A percentile compares a stretch with the other conserved stretches of the same genome.
Evolutionary conservation across 2,797 vertebrate genomes (phyloP).

Genomic region (Platalea minor): DNA sequence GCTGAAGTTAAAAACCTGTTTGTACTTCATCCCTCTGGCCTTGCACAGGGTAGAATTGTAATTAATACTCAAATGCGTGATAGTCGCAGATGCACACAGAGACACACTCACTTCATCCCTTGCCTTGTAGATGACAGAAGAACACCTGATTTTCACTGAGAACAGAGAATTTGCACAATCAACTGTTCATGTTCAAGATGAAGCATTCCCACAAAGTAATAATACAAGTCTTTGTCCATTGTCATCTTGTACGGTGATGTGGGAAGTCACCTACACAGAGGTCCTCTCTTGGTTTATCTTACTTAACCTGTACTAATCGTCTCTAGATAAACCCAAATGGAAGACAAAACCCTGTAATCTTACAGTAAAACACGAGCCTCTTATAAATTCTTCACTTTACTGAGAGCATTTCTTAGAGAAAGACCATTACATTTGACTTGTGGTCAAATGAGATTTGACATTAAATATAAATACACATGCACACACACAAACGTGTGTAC

Average conservation of each 20-base stretch:
- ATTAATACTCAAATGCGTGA: background rate
- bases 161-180: background rate
- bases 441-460: background rate
- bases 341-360: background rate
- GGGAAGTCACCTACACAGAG: background rate
- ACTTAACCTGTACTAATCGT: background rate
- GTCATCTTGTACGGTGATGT: background rate
- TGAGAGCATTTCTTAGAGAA: background rate
- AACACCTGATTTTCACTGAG: background rate
- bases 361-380: background rate
- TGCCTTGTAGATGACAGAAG: background rate
- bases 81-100: rapidly evolving
- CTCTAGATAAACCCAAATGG: background rate
- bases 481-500: too few relatives aligned
- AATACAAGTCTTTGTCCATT: background rate
- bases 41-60: background rate
- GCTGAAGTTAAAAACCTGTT: background rate
- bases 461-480: background rate
- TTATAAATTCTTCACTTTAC: background rate
- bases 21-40: background rate
- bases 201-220: background rate
- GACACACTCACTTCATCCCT: background rate
- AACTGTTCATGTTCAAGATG: background rate
- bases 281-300: background rate
- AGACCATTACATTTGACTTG: background rate